Evolutionary conservation across 2,113 vertebrate species (phyloP), one percentile per base, ranked within the genome.

Genomic region (Scomber colias): DNA sequence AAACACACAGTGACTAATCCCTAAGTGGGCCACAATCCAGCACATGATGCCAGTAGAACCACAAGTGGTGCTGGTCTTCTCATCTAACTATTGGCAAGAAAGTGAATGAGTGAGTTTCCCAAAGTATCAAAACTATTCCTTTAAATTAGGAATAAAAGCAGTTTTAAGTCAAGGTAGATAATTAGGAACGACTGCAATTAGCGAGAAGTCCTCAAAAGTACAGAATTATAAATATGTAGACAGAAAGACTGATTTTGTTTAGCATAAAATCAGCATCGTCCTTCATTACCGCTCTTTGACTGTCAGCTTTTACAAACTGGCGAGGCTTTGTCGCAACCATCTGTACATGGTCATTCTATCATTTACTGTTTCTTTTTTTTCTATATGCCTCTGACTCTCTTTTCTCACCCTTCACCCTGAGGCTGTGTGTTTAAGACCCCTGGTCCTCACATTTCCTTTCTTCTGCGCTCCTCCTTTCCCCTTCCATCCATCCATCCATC

Each of bases 401-500:
- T 10, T 35, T 66, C 63, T 21, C 21, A 21, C 21, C 21, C 21
- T 21, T 86, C 83, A 73, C 5, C 66, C 66, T 85, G 14, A 68
- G 82, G 91, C 66, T 72, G 81, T 79, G 81, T 16, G 27, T 75
- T 86, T 75, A 59, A 82, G 87, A 83, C 82, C 71, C 77, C 89
- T 69, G 86, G 81, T 81, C 85, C 63, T 71, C 64, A 61, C 56
- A 48, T 57, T 83, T 72, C 71, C 75, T 78, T 85, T 78, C 74
- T 81, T 71, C 65, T 61, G 15, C 51, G 12, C 63, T 53, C 56
- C 59, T 62, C 31, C 21, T 73, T 68, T 75, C 81, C 71, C 74
- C 57, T 45, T 55, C 59, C n/a, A 31, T 74, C 85, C 50, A 49
- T 82, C 76, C 30, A 66, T 73, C 81, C 8, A 17, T 64, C 73